Evolutionary conservation across 2,888 invertebrate species (phyloP).

Genomic region (Falcaria lacertinaria): DNA sequence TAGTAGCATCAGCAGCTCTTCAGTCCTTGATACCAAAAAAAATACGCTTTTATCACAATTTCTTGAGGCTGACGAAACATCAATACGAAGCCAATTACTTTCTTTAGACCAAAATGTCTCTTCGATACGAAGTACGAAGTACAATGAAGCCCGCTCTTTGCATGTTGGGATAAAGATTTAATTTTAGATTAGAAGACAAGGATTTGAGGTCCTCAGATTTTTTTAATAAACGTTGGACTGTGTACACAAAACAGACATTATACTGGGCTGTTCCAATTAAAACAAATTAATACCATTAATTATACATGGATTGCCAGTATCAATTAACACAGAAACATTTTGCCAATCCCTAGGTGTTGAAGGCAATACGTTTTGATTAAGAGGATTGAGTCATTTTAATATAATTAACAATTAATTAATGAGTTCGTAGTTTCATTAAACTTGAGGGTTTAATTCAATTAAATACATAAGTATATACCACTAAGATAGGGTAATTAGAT

Average conservation of each 20-base stretch:
- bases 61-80: constrained; percentile 47
- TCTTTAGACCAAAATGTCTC: constrained; percentile 55
- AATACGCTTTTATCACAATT: constrained; percentile 51
- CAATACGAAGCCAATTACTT: constrained; percentile 58
- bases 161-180: constrained; percentile 60
- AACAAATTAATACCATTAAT: background rate
- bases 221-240: background rate
- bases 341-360: background rate
- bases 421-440: background rate
- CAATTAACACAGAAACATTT: background rate
- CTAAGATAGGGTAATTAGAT: too few species aligned
- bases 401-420: background rate
- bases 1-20: too few species aligned
- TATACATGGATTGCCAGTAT: background rate
- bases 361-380: background rate
- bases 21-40: constrained; percentile 42
- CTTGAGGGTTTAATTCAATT: background rate
- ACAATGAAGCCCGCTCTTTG: constrained; percentile 47
- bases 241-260: background rate
- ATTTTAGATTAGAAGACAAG: constrained; percentile 59
- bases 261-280: background rate
- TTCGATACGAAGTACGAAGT: constrained; percentile 38
- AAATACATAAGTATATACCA: too few species aligned
- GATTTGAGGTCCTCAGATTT: constrained; percentile 17
- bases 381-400: background rate